Base-by-base conservation (phyloP, 1,140 invertebrate genomes). In the Calycopis cecrops region DNA sequence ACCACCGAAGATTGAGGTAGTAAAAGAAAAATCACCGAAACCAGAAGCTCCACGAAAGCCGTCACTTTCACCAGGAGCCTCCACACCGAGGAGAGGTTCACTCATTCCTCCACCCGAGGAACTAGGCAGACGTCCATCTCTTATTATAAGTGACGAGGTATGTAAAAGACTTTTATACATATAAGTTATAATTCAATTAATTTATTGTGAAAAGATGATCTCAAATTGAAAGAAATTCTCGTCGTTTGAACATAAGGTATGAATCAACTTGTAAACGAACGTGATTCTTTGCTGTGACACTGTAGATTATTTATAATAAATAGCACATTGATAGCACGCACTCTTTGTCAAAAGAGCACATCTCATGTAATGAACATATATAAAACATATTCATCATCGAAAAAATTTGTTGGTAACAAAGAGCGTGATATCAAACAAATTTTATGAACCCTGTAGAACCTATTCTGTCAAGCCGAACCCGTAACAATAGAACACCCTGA, bases 91-190 rank as follows among this genome's bases (percentile, higher is more conserved):
- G 62, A 89, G 96, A 69, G 95, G 95, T 18, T 96, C 95, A 9
- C 90, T 96, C 47, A 93, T 97, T 76, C 94, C 94, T 42, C 93
- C 93, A 3, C 93, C 93, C 9, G 95, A 96, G 73, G 94, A 94
- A 80, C 93, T 92, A 85, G 94, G 93, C 65, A 91, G 95, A 68
- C 91, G 96, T 67, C 94, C 96, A 59, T 96, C 95, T 69, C 90
- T 97, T 61, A 94, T 97, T 70, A 96, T 97, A 79, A 95, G 95
- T 83, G 96, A 98, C 86, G 96, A 98, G 94, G 96, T 98, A 86
- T 63, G 76, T 75, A 71, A 50, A 55, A 42, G 49, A 51, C 40
- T 55, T 63, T 35, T 61, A 40, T 59, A 62, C 21, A 38, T 48
- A 52, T 65, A 62, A 28, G 21, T 28, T 28, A 28, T 28, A 28